phyloP scores from a whole-genome alignment of 1,140 invertebrate genomes.

The Lerema accius region DNA sequence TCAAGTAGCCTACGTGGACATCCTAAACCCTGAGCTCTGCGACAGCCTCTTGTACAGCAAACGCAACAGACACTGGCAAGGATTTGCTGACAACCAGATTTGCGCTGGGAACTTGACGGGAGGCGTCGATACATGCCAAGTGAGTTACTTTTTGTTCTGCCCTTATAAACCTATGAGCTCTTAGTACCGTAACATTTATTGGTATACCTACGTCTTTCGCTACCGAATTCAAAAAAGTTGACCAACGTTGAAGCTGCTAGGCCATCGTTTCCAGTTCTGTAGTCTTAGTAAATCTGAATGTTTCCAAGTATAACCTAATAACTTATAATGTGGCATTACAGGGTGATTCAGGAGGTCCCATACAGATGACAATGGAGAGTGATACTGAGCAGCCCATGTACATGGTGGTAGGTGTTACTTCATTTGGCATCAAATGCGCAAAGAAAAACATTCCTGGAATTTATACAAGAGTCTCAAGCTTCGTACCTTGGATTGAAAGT shows the following conservation, averaged over 20 bases:
- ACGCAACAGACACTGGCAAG: conserved; percentile 36
- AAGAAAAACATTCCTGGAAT: conserved; percentile 27
- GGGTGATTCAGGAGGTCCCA: conserved; percentile 42
- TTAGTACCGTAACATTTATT: too few relatives aligned
- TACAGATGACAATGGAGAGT: conserved; percentile 14
- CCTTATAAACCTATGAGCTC: too few relatives aligned
- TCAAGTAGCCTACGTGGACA: conserved; percentile 33
- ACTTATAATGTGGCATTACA: conserved; percentile 11
- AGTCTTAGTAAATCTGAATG: too few relatives aligned
- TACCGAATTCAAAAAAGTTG: too few relatives aligned
- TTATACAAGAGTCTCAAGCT: conserved; percentile 33
- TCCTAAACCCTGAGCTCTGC: conserved; percentile 31
- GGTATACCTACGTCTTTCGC: too few relatives aligned
- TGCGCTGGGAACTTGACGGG: conserved; percentile 38
- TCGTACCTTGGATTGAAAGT: conserved; percentile 33
- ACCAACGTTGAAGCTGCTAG: too few relatives aligned
- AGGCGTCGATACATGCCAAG: conserved; percentile 37
- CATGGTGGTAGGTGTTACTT: conserved; percentile 31
- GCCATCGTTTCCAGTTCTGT: too few relatives aligned
- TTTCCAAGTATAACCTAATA: too few relatives aligned
- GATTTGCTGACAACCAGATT: conserved; percentile 30
- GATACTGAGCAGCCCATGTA: neutral
- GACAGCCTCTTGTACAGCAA: conserved; percentile 26
- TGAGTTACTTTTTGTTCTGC: conserved; percentile 9
- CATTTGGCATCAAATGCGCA: conserved; percentile 38